Evolutionary conservation across 2,888 invertebrate species (phyloP).

Genomic region (Acrobasis suavella): DNA sequence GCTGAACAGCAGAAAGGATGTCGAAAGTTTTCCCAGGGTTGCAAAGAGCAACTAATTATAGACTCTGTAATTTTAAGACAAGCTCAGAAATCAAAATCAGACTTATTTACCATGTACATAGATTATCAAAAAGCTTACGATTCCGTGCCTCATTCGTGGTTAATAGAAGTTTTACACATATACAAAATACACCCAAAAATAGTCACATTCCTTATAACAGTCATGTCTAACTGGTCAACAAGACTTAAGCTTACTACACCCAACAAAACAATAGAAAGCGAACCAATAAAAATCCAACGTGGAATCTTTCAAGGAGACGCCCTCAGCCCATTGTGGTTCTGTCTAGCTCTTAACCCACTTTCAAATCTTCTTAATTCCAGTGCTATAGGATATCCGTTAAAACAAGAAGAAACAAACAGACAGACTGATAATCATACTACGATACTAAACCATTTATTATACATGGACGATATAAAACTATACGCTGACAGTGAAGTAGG

Average conservation of each 20-base stretch:
- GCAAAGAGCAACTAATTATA: conserved; percentile 26
- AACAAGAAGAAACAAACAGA: neutral
- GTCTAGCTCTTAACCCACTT: conserved; percentile 12
- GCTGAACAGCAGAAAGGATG: conserved; percentile 36
- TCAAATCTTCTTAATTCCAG: conserved; percentile 4
- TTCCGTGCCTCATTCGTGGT: conserved; percentile 31
- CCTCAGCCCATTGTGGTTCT: conserved; percentile 2
- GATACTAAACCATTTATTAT: neutral
- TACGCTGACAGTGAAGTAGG: neutral
- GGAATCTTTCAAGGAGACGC: conserved; percentile 31
- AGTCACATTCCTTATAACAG: conserved; percentile 15
- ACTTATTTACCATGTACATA: conserved; percentile 29
- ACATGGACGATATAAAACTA: conserved; percentile 7
- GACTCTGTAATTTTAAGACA: conserved; percentile 28
- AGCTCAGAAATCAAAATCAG: conserved; percentile 20
- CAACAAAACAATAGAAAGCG: conserved; percentile 24
- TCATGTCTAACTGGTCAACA: conserved; percentile 25
- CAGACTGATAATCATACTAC: neutral
- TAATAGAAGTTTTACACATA: neutral
- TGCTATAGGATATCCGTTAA: neutral
- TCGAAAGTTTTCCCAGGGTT: conserved; percentile 26
- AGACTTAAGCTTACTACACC: conserved; percentile 6
- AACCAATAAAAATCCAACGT: conserved; percentile 23
- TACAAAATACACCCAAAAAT: conserved; percentile 26
- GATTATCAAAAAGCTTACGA: conserved; percentile 37